Conservation (phyloP, 2,888 invertebrate genomes). For the Colletes collaris region DNA sequence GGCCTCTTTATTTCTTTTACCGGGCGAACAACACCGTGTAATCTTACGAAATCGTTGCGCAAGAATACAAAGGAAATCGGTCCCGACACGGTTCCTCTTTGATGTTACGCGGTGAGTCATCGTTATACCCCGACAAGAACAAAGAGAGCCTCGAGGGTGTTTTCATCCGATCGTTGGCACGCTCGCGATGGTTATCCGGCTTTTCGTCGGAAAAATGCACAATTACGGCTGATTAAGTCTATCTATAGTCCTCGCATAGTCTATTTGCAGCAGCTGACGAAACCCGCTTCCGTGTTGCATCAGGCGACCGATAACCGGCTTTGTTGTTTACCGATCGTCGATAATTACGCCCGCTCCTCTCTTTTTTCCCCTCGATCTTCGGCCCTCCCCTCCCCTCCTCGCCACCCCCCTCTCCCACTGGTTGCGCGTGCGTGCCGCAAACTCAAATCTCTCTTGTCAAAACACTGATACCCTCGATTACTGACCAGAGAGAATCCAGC, state of each 20-base stretch:
- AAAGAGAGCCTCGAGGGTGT: slow-evolving; percentile 55
- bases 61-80: background rate
- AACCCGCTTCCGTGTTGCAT: slow-evolving; percentile 80
- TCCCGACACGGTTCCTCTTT: background rate
- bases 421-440: background rate
- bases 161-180: slow-evolving; percentile 28
- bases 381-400: slow-evolving; percentile 13
- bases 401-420: slow-evolving; percentile 8
- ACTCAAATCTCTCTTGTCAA: slow-evolving; percentile 58
- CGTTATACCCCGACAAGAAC: slow-evolving; percentile 25
- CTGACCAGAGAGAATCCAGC: slow-evolving; percentile 6
- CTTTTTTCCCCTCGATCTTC: slow-evolving; percentile 27
- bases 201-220: slow-evolving; percentile 45
- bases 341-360: slow-evolving; percentile 59
- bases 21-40: background rate
- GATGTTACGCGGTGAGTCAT: slow-evolving; percentile 37
- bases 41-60: background rate
- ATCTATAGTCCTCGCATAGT: slow-evolving; percentile 56
- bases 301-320: slow-evolving; percentile 71
- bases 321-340: slow-evolving; percentile 69
- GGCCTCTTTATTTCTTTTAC: background rate
- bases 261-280: slow-evolving; percentile 77
- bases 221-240: slow-evolving; percentile 62
- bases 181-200: slow-evolving; percentile 51
- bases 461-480: slow-evolving; percentile 59